These are phyloP conservation scores for Baryphthengus martii DNA, from an alignment of 2,113 vertebrate genomes.

Conservation along the genomic window DNA sequence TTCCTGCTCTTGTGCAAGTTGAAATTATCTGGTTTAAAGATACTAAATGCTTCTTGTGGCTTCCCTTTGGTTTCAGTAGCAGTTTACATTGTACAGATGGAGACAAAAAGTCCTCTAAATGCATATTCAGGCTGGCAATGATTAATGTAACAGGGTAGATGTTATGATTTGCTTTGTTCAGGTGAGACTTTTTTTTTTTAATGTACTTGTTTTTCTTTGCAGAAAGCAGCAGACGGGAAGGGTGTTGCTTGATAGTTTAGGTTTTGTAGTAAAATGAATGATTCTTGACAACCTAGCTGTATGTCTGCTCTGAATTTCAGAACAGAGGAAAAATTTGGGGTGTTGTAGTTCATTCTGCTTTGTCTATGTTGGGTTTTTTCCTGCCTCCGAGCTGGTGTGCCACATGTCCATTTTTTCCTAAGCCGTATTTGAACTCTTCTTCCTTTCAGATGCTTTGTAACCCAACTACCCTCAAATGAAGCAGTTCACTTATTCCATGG, in stretches of 20 bases:
- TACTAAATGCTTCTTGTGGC: background rate
- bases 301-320: background rate
- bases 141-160: background rate
- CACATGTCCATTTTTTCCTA: conserved; percentile 62
- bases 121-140: background rate
- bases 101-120: background rate
- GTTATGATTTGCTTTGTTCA: background rate
- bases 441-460: conserved; percentile 66
- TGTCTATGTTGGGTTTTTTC: background rate
- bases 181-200: background rate
- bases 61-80: background rate
- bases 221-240: background rate
- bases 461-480: conserved; percentile 63
- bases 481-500: conserved; percentile 51
- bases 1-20: background rate
- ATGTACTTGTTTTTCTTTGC: background rate
- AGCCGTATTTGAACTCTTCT: conserved; percentile 56
- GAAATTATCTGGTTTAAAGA: background rate
- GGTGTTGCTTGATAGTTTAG: background rate
- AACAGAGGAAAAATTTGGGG: background rate
- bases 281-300: background rate
- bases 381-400: conserved; percentile 24
- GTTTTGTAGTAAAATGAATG: background rate
- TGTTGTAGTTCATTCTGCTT: background rate
- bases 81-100: background rate